Evolutionary conservation across 2,113 vertebrate species (phyloP), one percentile per base, ranked within the genome.

Genomic region (Plectropomus leopardus): DNA sequence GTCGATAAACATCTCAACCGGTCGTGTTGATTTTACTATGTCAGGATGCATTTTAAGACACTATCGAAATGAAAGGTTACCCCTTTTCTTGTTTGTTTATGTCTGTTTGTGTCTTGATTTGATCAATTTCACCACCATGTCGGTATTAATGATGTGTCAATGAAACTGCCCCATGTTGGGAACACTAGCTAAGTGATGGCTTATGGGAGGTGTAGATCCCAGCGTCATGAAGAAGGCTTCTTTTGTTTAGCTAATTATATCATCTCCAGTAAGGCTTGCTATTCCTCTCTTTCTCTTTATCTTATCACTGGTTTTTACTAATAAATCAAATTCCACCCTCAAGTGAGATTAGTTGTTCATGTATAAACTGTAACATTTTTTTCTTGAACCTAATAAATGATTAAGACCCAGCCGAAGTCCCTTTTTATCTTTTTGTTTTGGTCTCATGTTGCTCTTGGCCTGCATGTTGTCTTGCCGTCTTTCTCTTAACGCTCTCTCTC

Each of bases 291-390:
- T 23, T 84, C 24, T 79, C 72, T 85, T 72, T 82, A 64, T 89
- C 84, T 83, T 75, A 78, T 93, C 89, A 89, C 95, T 94, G 87
- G 86, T 95, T 97, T 96, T 96, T 97, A 96, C 94, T 97, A 96
- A 97, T 96, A 95, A 86, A 94, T 93, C 93, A 94, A 83, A 85
- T 89, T 88, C 87, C 84, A 87, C 94, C 93, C 89, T 94, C 90
- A 93, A 91, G 91, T 92, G 85, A 94, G 89, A 93, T 91, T 96
- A 96, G 95, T 85, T 93, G 93, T 90, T 95, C 87, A 93, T 97
- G 95, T 97, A 96, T 94, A 97, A 98, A 97, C 92, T 96, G 95
- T 98, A 97, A 97, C 94, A 94, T 93, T 96, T 93, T 95, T 94
- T 40, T 94, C 89, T 86, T 90, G 90, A 95, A 94, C 93, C 95